Evolutionary conservation across 2,797 vertebrate genomes (phyloP), one percentile per base, ranked within the genome.

Genomic region (Spheniscus humboldti): DNA sequence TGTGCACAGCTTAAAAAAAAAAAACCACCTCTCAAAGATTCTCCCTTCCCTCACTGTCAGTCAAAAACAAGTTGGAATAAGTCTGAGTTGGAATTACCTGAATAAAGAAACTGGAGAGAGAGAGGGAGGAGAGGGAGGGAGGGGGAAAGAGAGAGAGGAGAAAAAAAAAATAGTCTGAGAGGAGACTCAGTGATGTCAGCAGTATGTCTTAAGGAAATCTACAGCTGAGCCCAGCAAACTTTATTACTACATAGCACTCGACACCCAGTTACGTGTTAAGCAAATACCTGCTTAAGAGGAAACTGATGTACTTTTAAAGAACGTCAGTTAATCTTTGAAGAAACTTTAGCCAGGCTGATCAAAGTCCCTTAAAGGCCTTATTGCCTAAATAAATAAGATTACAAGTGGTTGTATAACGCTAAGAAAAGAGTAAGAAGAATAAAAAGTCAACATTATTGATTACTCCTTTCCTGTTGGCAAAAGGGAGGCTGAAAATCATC

Each of bases 31-130:
- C 90, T 95, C 94, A 57, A 79, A 91, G 69, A 92, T 47, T 59
- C 72, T 96, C 94, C 90, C 10, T 50, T 96, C 68, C 74, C 17
- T 97, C 71, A 23, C 96, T 98, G 97, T 98, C 98, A 98, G 97
- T 98, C 97, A 98, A 97, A 97, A 98, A 95, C 98, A 97, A 98
- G 98, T 98, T 97, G 95, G 96, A 97, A 97, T 98, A 97, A 98
- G 97, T 96, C 95, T 96, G 96, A 96, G 94, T 96, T 97, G 97
- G 96, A 98, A 98, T 98, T 98, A 98, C 98, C 98, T 98, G 98
- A 96, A 97, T 97, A 97, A 97, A 96, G 93, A 97, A 96, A 96
- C 94, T 93, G 88, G 74, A 96, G 75, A 93, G 93, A 97, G 97
- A 90, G 97, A 97, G 97, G 97, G 95, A 97, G 94, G 97, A 94